phyloP scores from a whole-genome alignment of 1,140 invertebrate species.

The Drosophila persimilis region DNA sequence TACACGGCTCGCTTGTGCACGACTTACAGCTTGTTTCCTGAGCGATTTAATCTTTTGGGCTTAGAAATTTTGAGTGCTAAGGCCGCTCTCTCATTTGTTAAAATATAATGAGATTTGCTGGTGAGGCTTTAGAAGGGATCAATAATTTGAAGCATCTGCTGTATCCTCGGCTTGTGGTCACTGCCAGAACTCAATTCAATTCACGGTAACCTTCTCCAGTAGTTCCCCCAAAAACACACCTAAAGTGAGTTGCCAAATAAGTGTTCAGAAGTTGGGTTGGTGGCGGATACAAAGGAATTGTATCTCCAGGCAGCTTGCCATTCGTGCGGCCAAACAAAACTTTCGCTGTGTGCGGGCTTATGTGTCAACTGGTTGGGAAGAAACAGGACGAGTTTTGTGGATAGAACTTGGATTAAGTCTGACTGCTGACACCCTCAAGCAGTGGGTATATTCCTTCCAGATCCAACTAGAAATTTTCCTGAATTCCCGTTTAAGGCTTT shows the following conservation, averaged over 20 bases:
- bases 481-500: not conserved
- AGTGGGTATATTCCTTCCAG: no score
- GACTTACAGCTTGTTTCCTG: slow-evolving; percentile 66
- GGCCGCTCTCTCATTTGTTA: slow-evolving; percentile 58
- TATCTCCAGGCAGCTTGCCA: not conserved
- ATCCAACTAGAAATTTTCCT: no score
- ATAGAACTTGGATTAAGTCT: no score
- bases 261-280: slow-evolving; percentile 5
- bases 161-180: slow-evolving; percentile 27
- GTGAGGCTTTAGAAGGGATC: slow-evolving; percentile 2
- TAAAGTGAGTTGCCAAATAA: slow-evolving; percentile 10
- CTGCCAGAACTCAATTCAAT: slow-evolving; percentile 16
- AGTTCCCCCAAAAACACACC: not conserved
- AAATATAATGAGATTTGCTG: slow-evolving; percentile 59
- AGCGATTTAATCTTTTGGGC: slow-evolving; percentile 70
- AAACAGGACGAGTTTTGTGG: no score
- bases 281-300: slow-evolving; percentile 14
- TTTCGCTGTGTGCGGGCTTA: slow-evolving; percentile 7
- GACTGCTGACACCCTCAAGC: no score
- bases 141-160: slow-evolving; percentile 28
- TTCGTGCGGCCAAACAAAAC: slow-evolving; percentile 1
- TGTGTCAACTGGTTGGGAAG: not conserved
- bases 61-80: slow-evolving; percentile 49
- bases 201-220: no score
- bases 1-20: slow-evolving; percentile 27